A percentile compares a stretch with the other conserved stretches of the same genome.
Conservation (phyloP, 2,888 invertebrate species). For the Epistrophe eligans region DNA sequence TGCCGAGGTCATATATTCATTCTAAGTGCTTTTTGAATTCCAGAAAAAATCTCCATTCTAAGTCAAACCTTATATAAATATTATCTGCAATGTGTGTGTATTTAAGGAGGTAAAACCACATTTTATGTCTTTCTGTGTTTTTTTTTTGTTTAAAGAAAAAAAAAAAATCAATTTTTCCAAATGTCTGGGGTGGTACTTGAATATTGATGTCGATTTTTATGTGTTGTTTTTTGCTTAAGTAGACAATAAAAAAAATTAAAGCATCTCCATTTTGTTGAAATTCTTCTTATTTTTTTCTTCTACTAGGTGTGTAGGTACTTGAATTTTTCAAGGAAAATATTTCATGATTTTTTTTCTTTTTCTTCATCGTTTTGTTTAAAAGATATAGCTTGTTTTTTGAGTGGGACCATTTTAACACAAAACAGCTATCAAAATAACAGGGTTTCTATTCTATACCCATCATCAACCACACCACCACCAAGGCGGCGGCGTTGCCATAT, state of each 20-base stretch:
- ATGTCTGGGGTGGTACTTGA: slow-evolving; percentile 13
- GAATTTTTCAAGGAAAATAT: slow-evolving; percentile 2
- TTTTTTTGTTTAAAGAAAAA: neutral
- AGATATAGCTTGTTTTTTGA: neutral
- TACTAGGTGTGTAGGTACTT: neutral
- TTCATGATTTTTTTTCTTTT: neutral
- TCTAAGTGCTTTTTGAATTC: slow-evolving; percentile 3
- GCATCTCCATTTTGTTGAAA: neutral
- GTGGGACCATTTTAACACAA: slow-evolving; percentile 19
- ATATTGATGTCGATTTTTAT: slow-evolving; percentile 22
- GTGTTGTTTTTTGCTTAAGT: slow-evolving; percentile 10
- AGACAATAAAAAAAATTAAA: slow-evolving; percentile 12
- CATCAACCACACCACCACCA: neutral
- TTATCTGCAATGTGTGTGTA: neutral
- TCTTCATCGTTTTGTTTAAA: neutral
- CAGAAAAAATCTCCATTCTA: neutral
- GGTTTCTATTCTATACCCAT: neutral
- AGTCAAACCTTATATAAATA: neutral
- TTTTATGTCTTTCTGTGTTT: slow-evolving; percentile 3
- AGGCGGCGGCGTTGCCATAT: no score
- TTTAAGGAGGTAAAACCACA: neutral
- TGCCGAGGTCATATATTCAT: neutral
- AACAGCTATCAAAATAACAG: slow-evolving; percentile 36
- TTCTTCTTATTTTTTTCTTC: neutral
- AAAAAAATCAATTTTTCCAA: slow-evolving; percentile 23